Evolutionary conservation across 30 jellyfish, hydroid and myxozoan species (phyloP).

Genomic region (Nemopilema nomurai): DNA sequence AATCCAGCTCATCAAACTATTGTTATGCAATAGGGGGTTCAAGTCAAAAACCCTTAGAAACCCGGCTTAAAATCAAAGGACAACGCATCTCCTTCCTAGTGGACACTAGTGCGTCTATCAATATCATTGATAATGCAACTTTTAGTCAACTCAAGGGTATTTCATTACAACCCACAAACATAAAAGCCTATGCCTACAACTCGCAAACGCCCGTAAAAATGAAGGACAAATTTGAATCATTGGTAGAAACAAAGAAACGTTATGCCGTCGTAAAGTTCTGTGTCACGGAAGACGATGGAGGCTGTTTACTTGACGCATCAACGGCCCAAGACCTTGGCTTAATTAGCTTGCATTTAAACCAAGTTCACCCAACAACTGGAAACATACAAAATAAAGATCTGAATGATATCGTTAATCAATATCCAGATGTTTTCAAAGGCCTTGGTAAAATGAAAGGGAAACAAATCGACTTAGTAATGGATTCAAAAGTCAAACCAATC

Average conservation of each 20-base stretch:
- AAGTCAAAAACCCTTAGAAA: constrained; percentile 16
- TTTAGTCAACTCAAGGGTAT: constrained; percentile 21
- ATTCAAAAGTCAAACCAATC: constrained; percentile 26
- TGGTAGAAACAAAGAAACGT: constrained; percentile 19
- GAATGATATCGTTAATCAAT: constrained; percentile 27
- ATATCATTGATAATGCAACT: constrained; percentile 9
- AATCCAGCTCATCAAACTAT: background rate
- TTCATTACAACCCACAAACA: constrained; percentile 11
- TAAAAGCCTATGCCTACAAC: constrained; percentile 20
- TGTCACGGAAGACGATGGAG: constrained; percentile 56
- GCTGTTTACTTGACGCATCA: constrained; percentile 45
- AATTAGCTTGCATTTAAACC: constrained; percentile 6
- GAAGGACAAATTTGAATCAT: constrained; percentile 37
- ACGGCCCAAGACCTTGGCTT: constrained; percentile 46
- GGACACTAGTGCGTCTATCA: constrained; percentile 64
- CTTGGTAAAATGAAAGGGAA: constrained; percentile 33
- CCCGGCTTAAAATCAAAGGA: constrained; percentile 27
- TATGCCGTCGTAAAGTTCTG: constrained; percentile 25
- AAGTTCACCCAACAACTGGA: constrained; percentile 2
- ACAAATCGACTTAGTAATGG: constrained; percentile 10
- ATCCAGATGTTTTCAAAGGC: constrained; percentile 14
- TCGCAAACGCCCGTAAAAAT: constrained; percentile 12
- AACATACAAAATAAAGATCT: background rate
- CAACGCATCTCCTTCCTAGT: constrained; percentile 8
- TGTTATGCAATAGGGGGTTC: constrained; percentile 30